Conservation (phyloP, 2,113 vertebrate genomes). For the Ibidorhyncha struthersii region DNA sequence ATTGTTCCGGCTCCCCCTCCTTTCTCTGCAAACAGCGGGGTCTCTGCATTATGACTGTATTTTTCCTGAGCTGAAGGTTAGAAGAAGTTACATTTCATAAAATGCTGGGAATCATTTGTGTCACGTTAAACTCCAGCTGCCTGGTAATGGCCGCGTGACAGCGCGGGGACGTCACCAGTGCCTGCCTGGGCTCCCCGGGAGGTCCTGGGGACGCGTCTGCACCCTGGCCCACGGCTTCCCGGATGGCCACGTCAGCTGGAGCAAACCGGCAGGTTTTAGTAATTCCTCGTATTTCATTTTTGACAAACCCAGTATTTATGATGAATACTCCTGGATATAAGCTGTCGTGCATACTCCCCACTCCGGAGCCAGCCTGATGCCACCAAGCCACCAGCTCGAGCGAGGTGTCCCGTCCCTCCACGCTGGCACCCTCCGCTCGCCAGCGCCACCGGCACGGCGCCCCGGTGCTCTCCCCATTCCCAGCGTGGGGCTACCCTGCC, state of each 20-base stretch:
- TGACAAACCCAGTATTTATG: accelerated
- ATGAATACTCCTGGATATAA: accelerated
- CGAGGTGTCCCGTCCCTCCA: accelerated
- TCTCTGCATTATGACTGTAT: conserved; percentile 1
- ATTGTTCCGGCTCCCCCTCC: not conserved
- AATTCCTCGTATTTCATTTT: not conserved
- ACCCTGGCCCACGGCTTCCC: accelerated
- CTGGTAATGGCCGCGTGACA: accelerated
- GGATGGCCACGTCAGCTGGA: accelerated
- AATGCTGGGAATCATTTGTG: not conserved
- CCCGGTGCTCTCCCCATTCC: too few relatives aligned
- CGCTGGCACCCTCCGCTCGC: not conserved
- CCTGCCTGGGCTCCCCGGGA: accelerated
- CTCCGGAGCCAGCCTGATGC: accelerated
- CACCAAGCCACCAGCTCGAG: accelerated
- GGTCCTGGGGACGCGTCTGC: not conserved
- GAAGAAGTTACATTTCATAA: conserved; percentile 27
- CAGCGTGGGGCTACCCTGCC: too few relatives aligned
- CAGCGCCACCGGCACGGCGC: too few relatives aligned
- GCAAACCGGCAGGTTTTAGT: accelerated
- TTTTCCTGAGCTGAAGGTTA: conserved; percentile 12
- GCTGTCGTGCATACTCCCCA: not conserved
- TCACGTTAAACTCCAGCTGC: not conserved
- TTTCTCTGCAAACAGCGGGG: not conserved
- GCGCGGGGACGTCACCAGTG: accelerated